A percentile compares a stretch with the other conserved stretches of the same genome.
Conservation (phyloP, 2,113 vertebrate genomes). For the Girardinichthys multiradiatus region DNA sequence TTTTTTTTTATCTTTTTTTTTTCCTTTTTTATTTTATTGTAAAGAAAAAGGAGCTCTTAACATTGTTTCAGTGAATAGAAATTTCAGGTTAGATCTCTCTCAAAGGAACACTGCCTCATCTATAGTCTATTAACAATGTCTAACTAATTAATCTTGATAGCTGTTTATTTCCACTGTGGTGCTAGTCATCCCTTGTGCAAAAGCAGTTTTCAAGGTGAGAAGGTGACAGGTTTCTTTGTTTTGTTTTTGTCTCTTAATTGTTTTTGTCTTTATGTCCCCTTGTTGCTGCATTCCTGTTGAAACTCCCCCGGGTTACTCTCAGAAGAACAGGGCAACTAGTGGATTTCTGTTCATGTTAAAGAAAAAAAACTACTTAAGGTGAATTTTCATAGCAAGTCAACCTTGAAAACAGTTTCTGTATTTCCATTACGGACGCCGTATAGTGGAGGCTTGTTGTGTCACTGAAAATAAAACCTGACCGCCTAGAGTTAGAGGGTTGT, state of each 20-base stretch:
- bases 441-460: slow-evolving; percentile 39
- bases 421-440: slow-evolving; percentile 50
- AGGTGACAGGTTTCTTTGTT: not conserved
- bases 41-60: not conserved
- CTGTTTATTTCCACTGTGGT: not conserved
- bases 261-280: not conserved
- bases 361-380: slow-evolving; percentile 28
- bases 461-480: slow-evolving; percentile 50
- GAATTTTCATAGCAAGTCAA: slow-evolving; percentile 61
- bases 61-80: not conserved
- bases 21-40: too few species aligned
- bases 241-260: slow-evolving; percentile 1
- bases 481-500: slow-evolving; percentile 27
- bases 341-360: slow-evolving; percentile 15
- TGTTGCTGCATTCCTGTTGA: slow-evolving; percentile 13
- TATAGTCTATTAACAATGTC: not conserved
- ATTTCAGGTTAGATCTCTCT: not conserved
- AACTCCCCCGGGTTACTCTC: slow-evolving; percentile 2
- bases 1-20: too few species aligned
- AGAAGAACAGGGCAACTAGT: not conserved
- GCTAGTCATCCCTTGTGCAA: not conserved
- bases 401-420: slow-evolving; percentile 54
- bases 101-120: not conserved
- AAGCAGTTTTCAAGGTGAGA: not conserved
- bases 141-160: not conserved